A percentile compares a stretch with the other conserved stretches of the same genome.
These are phyloP conservation scores for Prietella phreatophila DNA, from an alignment of 2,113 vertebrate genomes.

Conservation along the genomic window DNA sequence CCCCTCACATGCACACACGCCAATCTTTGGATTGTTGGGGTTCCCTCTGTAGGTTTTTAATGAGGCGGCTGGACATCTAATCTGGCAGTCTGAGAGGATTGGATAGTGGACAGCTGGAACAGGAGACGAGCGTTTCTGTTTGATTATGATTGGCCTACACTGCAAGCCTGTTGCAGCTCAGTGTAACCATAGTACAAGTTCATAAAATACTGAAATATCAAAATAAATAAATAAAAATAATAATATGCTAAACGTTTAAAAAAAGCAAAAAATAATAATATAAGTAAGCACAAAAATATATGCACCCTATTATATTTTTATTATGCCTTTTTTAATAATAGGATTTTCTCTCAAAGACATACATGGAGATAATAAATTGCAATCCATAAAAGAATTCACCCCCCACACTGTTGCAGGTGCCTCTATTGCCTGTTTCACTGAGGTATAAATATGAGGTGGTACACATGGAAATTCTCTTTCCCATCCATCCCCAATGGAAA, in stretches of 20 bases:
- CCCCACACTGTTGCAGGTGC: background rate
- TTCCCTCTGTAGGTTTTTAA: constrained; percentile 61
- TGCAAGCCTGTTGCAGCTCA: background rate
- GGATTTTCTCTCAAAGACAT: background rate
- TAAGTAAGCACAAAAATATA: background rate
- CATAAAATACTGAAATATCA: background rate
- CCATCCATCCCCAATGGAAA: background rate
- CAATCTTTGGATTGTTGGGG: constrained; percentile 50
- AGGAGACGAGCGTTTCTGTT: constrained; percentile 14
- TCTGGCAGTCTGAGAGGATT: constrained; percentile 40
- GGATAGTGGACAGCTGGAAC: constrained; percentile 40
- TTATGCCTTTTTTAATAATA: background rate
- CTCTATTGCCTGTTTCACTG: background rate
- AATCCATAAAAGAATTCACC: background rate
- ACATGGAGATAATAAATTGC: background rate
- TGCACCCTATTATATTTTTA: background rate
- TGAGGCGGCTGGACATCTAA: constrained; percentile 56
- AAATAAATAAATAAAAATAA: background rate
- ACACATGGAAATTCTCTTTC: background rate
- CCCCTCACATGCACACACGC: constrained; percentile 8
- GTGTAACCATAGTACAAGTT: background rate
- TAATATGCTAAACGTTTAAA: background rate
- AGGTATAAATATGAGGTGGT: background rate
- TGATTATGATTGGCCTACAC: constrained; percentile 32
- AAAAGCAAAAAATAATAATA: background rate